These are phyloP conservation scores for Nasua narica DNA, from an alignment of 2,797 vertebrate species.

Conservation along the genomic window DNA sequence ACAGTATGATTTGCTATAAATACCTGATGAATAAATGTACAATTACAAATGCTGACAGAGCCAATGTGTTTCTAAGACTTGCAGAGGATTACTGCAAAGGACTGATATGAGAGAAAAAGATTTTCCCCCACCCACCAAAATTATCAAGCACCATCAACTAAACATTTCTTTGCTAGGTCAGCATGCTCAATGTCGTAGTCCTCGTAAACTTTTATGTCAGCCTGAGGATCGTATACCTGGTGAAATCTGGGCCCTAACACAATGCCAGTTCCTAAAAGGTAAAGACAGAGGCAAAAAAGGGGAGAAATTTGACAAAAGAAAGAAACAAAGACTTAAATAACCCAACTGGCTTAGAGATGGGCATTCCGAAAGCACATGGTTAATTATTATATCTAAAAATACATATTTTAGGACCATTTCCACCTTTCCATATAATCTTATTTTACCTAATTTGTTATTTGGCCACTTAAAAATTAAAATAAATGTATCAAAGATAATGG, in stretches of 20 bases:
- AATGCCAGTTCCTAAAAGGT: conserved; percentile 50
- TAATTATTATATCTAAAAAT: background rate
- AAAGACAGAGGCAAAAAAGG: conserved; percentile 41
- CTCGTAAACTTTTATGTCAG: conserved; percentile 65
- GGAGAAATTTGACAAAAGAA: background rate
- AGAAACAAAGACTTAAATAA: background rate
- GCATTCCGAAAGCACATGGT: conserved; percentile 6
- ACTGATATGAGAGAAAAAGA: conserved; percentile 49
- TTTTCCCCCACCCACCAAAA: conserved; percentile 52
- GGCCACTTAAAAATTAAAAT: conserved; percentile 63
- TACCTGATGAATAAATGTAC: conserved; percentile 71
- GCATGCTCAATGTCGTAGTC: conserved; percentile 46
- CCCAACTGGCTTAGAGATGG: background rate
- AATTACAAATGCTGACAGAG: conserved; percentile 66
- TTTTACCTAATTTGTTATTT: conserved; percentile 53
- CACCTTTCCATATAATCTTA: conserved; percentile 5
- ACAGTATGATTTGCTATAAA: conserved; percentile 67
- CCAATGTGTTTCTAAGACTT: conserved; percentile 63
- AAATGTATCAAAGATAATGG: conserved; percentile 23
- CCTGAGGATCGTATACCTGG: conserved; percentile 50
- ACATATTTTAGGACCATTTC: background rate
- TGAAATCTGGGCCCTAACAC: conserved; percentile 52
- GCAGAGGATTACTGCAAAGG: conserved; percentile 61
- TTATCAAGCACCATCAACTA: conserved; percentile 71
- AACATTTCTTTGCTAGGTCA: conserved; percentile 59